Evolutionary conservation across 2,888 invertebrate species (phyloP), one percentile per base, ranked within the genome.

Genomic region (Cantharis nigra): DNA sequence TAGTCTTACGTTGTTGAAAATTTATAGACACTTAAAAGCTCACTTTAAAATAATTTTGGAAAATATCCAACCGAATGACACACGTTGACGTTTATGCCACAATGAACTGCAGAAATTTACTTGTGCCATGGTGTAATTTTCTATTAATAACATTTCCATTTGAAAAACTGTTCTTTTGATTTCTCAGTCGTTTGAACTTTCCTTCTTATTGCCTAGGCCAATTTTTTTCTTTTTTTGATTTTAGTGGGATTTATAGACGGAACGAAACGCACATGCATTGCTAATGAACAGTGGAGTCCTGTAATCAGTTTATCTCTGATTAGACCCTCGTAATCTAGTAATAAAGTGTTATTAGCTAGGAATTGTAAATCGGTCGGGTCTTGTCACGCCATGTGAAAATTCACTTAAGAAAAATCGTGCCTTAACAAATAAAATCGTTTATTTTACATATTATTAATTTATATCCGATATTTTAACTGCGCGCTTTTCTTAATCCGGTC

Each of bases 241-340:
- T 49, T 9, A 9, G n/a, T 49, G n/a, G 49, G n/a, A 49, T 49
- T 49, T 49, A 30, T 49, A 7, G n/a, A 49, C 2, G 10, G 72
- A 70, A 75, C 63, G 75, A 76, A 67, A 75, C 73, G 75, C 70
- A 70, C 78, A 78, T 73, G 74, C 70, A 75, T 73, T 76, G 73
- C 73, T 75, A 78, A 78, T 73, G 78, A 78, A 78, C 78, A 76
- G 73, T 73, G 64, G 71, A 49, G n/a, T 49, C 26, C 76, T 76
- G 76, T 78, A 78, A 78, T 78, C 78, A 73, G 78, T 75, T 78
- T 78, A 78, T 67, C 75, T 78, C 78, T 78, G 78, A 78, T 78
- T 75, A 78, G 75, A 73, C 78, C 78, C 78, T 73, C 78, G 78
- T 76, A 78, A 78, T 78, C 78, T 78, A 75, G 75, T 78, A 78